Evolutionary conservation across 2,113 vertebrate species (phyloP), one percentile per base, ranked within the genome.

Genomic region (Stigmatopora argus): DNA sequence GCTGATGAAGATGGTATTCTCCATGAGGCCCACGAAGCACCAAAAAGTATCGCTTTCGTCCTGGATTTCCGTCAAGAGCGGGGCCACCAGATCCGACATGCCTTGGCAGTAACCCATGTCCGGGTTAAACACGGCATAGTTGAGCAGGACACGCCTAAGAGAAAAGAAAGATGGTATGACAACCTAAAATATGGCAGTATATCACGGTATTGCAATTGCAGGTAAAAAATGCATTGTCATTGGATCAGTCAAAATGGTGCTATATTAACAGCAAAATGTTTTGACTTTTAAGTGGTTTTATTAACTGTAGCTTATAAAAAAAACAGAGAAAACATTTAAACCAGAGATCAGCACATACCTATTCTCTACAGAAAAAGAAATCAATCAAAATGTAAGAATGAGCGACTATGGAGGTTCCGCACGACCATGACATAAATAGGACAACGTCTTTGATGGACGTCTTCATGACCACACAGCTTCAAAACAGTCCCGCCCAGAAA

Each of bases 11-110:
- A 97, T 96, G 0, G 96, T 98, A 87, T 98, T 98, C 89, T 99
- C 96, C 97, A 98, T 99, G 86, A 99, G 63, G 34, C 97, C 96
- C 13, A 99, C 96, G 17, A 99, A 98, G 86, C 96, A 98, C 96
- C 97, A 98, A 90, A 98, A 98, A 41, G 96, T 96, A 88, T 98
- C 96, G 0, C 96, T 94, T 79, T 98, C 95, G 8, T 98, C 96
- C 75, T 94, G 91, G 78, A 99, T 88, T 89, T 98, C 95, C 0
- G 94, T 92, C 82, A 98, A 92, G 79, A 98, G 88, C 0, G 96
- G 97, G 6, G 97, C 96, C 80, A 98, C 93, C 82, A 99, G 92
- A 86, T 99, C 96, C 0, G 97, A 98, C 96, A 98, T 98, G 60
- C 96, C 96, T 86, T 99, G 96, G 74, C 94, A 97, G 90, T 99